These are phyloP conservation scores for Phyllostomus hastatus DNA, from an alignment of 2,113 vertebrate species.

Conservation along the genomic window DNA sequence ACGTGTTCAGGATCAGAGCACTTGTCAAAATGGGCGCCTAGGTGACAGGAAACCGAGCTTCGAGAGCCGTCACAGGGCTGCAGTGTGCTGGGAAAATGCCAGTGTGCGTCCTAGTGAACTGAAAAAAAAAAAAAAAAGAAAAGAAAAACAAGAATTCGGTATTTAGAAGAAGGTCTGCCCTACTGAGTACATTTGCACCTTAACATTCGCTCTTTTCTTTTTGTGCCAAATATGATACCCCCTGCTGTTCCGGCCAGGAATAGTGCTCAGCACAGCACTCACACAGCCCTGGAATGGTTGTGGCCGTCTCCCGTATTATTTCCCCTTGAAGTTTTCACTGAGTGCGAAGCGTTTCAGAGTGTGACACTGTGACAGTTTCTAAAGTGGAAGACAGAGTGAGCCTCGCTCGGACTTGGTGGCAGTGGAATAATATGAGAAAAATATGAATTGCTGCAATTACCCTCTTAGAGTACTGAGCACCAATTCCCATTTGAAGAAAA, in stretches of 20 bases:
- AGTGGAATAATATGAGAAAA: neutral
- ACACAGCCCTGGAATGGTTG: neutral
- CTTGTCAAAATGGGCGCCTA: neutral
- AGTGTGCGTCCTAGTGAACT: neutral
- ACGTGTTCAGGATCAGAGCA: neutral
- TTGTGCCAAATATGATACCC: neutral
- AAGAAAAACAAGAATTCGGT: neutral
- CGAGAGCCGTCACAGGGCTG: rapidly evolving
- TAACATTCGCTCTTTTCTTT: neutral
- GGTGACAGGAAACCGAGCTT: neutral
- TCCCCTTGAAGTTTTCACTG: neutral
- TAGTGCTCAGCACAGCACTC: no score
- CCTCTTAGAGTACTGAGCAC: neutral
- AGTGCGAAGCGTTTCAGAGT: neutral
- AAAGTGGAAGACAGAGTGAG: neutral
- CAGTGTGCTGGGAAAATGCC: neutral
- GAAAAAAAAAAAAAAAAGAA: neutral
- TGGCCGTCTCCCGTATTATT: neutral
- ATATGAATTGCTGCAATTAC: conserved; percentile 32
- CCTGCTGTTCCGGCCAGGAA: neutral
- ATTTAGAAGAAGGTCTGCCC: neutral
- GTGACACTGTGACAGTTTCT: neutral
- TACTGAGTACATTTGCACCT: neutral
- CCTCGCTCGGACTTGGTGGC: conserved; percentile 1
- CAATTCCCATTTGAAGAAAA: conserved; percentile 14